Evolutionary conservation across 1,140 invertebrate species (phyloP), one percentile per base, ranked within the genome.

Genomic region (Episyrphus balteatus): DNA sequence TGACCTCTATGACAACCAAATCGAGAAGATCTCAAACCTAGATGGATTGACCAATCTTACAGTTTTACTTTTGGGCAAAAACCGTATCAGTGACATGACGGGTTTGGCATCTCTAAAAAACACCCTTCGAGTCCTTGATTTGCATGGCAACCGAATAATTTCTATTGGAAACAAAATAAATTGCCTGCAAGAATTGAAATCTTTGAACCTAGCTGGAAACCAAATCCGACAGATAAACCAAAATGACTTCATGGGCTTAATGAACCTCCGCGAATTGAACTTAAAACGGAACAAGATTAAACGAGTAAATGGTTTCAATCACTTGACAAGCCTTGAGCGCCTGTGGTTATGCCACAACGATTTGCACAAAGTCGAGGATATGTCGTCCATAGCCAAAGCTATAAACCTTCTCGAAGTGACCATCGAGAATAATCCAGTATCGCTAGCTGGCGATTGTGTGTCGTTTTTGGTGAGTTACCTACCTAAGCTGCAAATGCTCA

Each of bases 1-100:
- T 39, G 92, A 96, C 68, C 71, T 96, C 5, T 95, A 94, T 69
- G 88, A 93, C 68, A 96, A 96, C 71, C 87, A 92, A 67, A 81
- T 96, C 34, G 89, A 92, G 48, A 81, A 81, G 59, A 84, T 95
- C 42, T 78, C 77, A 37, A 84, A 78, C 48, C 71, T 94, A 31
- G 80, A 84, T 51, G 72, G 76, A 40, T 73, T 93, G 8, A 79
- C 79, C 40, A 86, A 83, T 61, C 72, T 94, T 10, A 71, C 88
- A 55, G 89, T 94, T 6, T 72, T 94, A 40, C 75, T 94, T 48
- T 76, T 94, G 58, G 91, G 91, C 8, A 94, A 93, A 71, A 93
- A 94, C 68, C 81, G 86, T 71, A 68, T 77, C 18, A 74, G 65
- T 46, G 73, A 71, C 42, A 75, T 76, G 6, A 52, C 51, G 0